These are phyloP conservation scores for Salvelinus sp. DNA, from an alignment of 2,113 vertebrate species.

Conservation along the genomic window DNA sequence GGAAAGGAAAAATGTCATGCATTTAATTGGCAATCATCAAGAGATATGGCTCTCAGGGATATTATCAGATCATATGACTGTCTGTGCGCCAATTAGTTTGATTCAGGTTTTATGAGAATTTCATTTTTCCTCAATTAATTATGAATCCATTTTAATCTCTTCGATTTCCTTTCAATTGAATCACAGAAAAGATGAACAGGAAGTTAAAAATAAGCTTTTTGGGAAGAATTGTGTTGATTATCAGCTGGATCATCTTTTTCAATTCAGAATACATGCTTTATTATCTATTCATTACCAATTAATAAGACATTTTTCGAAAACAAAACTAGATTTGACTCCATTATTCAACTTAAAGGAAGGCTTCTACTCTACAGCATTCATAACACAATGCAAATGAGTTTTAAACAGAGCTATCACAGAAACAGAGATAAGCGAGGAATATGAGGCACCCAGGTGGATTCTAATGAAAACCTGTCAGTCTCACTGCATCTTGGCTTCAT, in stretches of 20 bases:
- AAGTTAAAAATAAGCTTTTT: not conserved
- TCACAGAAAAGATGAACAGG: not conserved
- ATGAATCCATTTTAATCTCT: not conserved
- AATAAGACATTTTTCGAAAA: not conserved
- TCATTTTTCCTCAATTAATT: slow-evolving; percentile 6
- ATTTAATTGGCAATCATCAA: not conserved
- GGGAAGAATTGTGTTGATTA: not conserved
- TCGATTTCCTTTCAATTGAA: not conserved
- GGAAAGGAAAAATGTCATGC: not conserved
- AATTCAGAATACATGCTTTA: no score
- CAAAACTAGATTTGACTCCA: not conserved
- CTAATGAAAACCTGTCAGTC: slow-evolving; percentile 40
- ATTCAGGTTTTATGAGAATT: slow-evolving; percentile 1
- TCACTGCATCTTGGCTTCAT: not conserved
- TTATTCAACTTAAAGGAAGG: not conserved
- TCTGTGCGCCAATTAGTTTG: not conserved
- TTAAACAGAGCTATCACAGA: not conserved
- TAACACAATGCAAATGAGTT: no score
- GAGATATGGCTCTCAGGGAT: not conserved
- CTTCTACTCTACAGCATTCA: not conserved
- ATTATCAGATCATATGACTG: not conserved
- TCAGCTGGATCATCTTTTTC: no score
- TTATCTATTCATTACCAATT: no score
- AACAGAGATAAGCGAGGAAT: slow-evolving; percentile 1
- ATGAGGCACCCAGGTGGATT: slow-evolving; percentile 23